A percentile compares a stretch with the other conserved stretches of the same genome.
phyloP scores from a whole-genome alignment of 2,888 invertebrate genomes.

The Aphidoletes aphidimyza region DNA sequence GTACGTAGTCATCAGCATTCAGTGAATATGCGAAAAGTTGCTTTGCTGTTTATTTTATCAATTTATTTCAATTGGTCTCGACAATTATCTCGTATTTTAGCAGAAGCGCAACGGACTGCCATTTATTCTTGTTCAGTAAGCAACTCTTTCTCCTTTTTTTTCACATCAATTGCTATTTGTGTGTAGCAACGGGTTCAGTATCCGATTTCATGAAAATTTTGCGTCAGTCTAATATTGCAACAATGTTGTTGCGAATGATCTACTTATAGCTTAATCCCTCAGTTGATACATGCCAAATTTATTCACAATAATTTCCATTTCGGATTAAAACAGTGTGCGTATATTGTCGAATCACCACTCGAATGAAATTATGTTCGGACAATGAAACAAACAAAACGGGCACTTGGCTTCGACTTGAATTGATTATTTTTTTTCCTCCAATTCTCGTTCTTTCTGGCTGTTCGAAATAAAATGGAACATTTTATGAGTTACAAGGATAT shows the following conservation, averaged over 20 bases:
- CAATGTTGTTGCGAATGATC: constrained; percentile 35
- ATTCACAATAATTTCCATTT: constrained; percentile 40
- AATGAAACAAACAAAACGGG: neutral
- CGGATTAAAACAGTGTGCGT: constrained; percentile 28
- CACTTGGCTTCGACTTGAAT: neutral
- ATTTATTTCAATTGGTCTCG: constrained; percentile 37
- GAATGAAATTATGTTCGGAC: constrained; percentile 26
- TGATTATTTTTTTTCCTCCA: neutral
- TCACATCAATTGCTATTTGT: neutral
- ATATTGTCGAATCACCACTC: neutral
- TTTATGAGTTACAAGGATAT: constrained; percentile 42
- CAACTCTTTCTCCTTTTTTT: neutral
- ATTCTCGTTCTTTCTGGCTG: neutral
- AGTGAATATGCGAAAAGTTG: neutral
- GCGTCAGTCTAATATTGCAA: constrained; percentile 26
- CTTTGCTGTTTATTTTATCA: neutral
- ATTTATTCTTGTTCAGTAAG: neutral
- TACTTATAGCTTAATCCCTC: constrained; percentile 45
- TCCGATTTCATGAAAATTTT: constrained; percentile 9
- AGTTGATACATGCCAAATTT: constrained; percentile 13
- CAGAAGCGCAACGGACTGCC: neutral
- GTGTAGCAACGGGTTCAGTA: neutral
- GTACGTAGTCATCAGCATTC: neutral
- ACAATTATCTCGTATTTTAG: no score
- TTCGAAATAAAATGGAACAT: constrained; percentile 20